These are phyloP conservation scores for Sebastes iracundus DNA, from an alignment of 2,797 vertebrate species.

Conservation along the genomic window DNA sequence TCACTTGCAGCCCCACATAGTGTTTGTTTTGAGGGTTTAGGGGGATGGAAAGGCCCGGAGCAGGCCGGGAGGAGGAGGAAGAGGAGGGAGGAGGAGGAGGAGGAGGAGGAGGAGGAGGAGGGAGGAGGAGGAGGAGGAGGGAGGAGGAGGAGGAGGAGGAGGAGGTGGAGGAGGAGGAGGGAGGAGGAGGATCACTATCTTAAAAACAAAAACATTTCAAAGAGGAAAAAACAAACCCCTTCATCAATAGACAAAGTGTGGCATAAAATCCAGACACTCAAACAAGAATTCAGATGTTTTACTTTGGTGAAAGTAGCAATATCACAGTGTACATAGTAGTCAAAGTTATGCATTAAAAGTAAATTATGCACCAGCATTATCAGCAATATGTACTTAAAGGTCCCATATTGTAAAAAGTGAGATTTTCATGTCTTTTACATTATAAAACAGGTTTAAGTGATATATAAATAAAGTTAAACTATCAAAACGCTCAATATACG, in stretches of 20 bases:
- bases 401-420: no score
- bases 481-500: no score
- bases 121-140: no score
- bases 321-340: neutral
- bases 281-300: neutral
- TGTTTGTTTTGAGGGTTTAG: constrained; percentile 42
- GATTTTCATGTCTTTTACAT: no score
- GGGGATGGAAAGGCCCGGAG: constrained; percentile 37
- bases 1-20: constrained; percentile 46
- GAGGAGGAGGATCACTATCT: neutral
- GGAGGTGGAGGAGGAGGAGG: no score
- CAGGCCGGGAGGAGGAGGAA: neutral
- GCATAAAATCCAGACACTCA: no score
- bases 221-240: neutral
- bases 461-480: rapidly evolving
- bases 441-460: no score
- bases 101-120: no score
- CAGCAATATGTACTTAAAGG: neutral
- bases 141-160: no score
- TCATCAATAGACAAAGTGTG: neutral
- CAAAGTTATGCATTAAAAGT: neutral
- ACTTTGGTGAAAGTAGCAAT: neutral
- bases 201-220: neutral
- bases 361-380: neutral
- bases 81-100: no score